These are phyloP conservation scores for Glaucomys volans DNA, from an alignment of 2,113 vertebrate genomes.

Conservation along the genomic window DNA sequence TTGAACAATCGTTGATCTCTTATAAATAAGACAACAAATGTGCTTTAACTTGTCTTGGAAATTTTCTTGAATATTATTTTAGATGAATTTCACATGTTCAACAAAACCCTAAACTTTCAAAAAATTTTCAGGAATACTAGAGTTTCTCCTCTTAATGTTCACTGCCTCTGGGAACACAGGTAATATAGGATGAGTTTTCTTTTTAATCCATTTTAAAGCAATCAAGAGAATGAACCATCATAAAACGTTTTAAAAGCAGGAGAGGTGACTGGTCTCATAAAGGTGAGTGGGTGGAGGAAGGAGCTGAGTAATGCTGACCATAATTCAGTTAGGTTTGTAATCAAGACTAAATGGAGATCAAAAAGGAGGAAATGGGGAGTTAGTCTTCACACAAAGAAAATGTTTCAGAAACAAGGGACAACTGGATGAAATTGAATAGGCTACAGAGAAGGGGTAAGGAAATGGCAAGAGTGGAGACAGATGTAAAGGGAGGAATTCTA, in stretches of 20 bases:
- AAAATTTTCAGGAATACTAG: not conserved
- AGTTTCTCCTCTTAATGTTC: not conserved
- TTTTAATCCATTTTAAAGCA: constrained; percentile 34
- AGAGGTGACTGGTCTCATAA: constrained; percentile 48
- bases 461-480: not conserved
- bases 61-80: not conserved
- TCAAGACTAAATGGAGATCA: constrained; percentile 73
- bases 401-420: constrained; percentile 57
- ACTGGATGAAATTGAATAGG: constrained; percentile 54
- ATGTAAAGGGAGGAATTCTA: constrained; percentile 28
- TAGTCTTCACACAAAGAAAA: constrained; percentile 74
- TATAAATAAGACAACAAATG: not conserved
- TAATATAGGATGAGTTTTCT: not conserved
- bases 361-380: constrained; percentile 68
- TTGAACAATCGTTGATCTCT: not conserved
- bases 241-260: constrained; percentile 41
- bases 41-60: not conserved
- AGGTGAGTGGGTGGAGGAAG: constrained; percentile 73
- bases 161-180: not conserved
- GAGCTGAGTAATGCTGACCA: constrained; percentile 24
- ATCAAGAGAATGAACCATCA: constrained; percentile 28
- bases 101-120: not conserved
- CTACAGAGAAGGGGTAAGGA: constrained; percentile 26
- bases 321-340: constrained; percentile 75
- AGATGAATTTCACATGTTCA: not conserved